A percentile compares a stretch with the other conserved stretches of the same genome.
phyloP scores from a whole-genome alignment of 2,113 vertebrate genomes.

The Symphodus melops region DNA sequence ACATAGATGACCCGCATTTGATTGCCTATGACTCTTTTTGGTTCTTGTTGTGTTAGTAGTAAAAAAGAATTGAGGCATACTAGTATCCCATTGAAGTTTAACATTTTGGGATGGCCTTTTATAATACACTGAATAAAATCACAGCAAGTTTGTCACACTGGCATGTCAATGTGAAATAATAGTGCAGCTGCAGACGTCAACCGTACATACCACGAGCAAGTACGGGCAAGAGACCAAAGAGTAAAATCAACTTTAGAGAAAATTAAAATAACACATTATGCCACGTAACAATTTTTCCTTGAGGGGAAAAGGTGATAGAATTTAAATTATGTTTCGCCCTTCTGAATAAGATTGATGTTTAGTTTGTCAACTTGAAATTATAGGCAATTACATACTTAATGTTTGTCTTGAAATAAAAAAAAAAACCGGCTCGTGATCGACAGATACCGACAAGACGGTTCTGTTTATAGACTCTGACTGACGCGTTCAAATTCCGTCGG shows the following conservation, averaged over 20 bases:
- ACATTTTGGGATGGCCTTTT: too few species aligned
- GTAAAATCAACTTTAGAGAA: neutral
- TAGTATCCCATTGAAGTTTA: too few species aligned
- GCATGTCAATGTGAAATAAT: neutral
- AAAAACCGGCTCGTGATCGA: neutral
- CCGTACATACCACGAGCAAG: conserved; percentile 53
- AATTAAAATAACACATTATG: neutral
- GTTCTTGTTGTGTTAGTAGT: too few species aligned
- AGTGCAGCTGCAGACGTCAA: conserved; percentile 18
- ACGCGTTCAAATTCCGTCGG: neutral
- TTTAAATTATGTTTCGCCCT: too few species aligned
- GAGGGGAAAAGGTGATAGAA: too few species aligned
- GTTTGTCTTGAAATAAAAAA: neutral
- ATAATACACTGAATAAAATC: neutral
- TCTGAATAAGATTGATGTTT: neutral
- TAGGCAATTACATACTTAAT: too few species aligned
- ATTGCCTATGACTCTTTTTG: too few species aligned
- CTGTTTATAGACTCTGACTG: conserved; percentile 11
- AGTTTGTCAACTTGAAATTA: neutral
- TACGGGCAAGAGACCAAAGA: conserved; percentile 44
- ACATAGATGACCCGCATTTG: too few species aligned
- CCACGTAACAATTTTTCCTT: neutral
- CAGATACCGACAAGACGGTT: neutral
- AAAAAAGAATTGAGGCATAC: too few species aligned
- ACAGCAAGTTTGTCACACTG: conserved; percentile 11